A percentile compares a stretch with the other conserved stretches of the same genome.
These are phyloP conservation scores for Caenorhabditis afra DNA, from an alignment of 2,888 invertebrate genomes.

Conservation along the genomic window DNA sequence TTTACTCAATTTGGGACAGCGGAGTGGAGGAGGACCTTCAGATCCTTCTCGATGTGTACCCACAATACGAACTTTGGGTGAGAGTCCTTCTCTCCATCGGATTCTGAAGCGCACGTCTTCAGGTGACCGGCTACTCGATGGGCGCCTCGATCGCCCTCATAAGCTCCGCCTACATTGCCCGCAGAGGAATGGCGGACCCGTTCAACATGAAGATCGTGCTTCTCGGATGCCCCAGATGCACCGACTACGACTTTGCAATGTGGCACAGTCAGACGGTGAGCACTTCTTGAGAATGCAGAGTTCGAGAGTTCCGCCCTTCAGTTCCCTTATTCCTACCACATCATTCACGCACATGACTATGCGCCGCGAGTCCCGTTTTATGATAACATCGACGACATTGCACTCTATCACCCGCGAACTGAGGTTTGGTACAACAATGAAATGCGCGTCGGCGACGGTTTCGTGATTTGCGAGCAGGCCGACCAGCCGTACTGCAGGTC, in stretches of 20 bases:
- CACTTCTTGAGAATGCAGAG: neutral
- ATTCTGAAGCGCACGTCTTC: neutral
- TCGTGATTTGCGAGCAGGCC: conserved; percentile 36
- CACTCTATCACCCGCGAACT: conserved; percentile 38
- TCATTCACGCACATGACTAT: conserved; percentile 45
- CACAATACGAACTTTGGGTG: conserved; percentile 38
- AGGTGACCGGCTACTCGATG: conserved; percentile 45
- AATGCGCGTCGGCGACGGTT: conserved; percentile 35
- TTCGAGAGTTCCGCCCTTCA: neutral
- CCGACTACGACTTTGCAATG: conserved; percentile 31
- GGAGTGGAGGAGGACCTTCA: conserved; percentile 39
- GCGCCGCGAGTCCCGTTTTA: conserved; percentile 25
- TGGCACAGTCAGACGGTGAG: conserved; percentile 39
- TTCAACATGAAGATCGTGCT: conserved; percentile 36
- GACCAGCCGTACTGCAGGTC: conserved; percentile 42
- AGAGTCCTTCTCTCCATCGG: neutral
- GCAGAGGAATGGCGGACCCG: conserved; percentile 22
- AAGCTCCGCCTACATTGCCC: conserved; percentile 21
- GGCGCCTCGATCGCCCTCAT: conserved; percentile 28
- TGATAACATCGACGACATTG: conserved; percentile 33
- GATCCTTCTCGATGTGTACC: conserved; percentile 15
- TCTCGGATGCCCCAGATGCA: conserved; percentile 16
- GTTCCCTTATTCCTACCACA: conserved; percentile 46
- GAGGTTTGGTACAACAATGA: conserved; percentile 54
- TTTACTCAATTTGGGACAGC: conserved; percentile 31